phyloP scores from a whole-genome alignment of 2,113 vertebrate genomes.

The Varanus komodoensis region DNA sequence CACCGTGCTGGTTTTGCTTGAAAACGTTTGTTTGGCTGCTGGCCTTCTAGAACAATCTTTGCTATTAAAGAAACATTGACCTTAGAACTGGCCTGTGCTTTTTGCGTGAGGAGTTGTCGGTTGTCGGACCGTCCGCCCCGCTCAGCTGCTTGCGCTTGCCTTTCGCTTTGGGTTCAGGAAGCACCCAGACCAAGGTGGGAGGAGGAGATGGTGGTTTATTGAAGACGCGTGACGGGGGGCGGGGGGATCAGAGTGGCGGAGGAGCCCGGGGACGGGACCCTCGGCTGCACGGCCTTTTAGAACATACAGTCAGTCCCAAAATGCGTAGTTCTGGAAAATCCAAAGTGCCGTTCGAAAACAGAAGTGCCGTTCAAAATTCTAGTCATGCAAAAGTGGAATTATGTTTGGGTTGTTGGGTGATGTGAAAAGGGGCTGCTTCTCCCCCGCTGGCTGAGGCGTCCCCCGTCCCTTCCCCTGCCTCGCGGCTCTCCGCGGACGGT shows the following conservation, averaged over 20 bases:
- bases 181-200: neutral
- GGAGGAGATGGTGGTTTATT: neutral
- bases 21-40: neutral
- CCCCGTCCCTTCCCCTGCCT: no score
- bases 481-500: neutral
- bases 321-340: neutral
- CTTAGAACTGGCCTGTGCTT: neutral
- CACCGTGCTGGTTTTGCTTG: neutral
- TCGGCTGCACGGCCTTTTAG: neutral
- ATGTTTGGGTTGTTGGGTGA: no score
- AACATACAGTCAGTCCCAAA: neutral
- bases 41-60: neutral
- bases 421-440: neutral
- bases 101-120: neutral
- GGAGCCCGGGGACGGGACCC: neutral
- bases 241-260: neutral
- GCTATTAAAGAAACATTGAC: neutral
- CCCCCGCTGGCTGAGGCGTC: no score
- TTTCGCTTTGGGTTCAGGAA: neutral
- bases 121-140: no score
- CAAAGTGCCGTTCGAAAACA: neutral
- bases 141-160: neutral
- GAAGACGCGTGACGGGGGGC: neutral
- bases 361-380: neutral
- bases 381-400: neutral